Evolutionary conservation across 2,113 vertebrate species (phyloP), one percentile per base, ranked within the genome.

Genomic region (Periophthalmus modestus): DNA sequence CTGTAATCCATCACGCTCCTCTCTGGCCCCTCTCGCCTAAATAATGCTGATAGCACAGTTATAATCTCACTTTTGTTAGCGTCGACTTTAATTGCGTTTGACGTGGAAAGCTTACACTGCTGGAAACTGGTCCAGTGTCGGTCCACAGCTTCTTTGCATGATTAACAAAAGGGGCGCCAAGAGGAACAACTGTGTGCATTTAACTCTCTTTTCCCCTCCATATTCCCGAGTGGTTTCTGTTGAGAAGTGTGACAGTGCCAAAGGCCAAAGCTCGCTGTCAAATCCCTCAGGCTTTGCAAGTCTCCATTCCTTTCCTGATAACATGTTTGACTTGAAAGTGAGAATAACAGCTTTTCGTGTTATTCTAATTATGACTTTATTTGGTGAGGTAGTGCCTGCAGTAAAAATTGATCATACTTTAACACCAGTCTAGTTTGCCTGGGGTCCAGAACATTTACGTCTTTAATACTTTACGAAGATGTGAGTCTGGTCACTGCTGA

Each of bases 161-260:
- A 84, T 82, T 73, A 78, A 73, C 72, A 50, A 75, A 69, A 71
- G 46, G 57, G 62, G 62, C 81, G 75, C 71, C 76, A 71, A 72
- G 63, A 68, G 65, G 69, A 75, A 68, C 58, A 75, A 73, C 24
- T 43, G 55, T 69, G 58, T 75, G 62, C 66, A 36, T 34, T 84
- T 80, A 67, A 67, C 28, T 72, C 19, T 62, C 76, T n/a, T 24
- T 52, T 77, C 39, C 76, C 52, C 66, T 48, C 77, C 57, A 39
- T 70, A 34, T 77, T 76, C 74, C 43, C 68, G 4, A 39, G 62
- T 43, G 62, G 82, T 77, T 81, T 78, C 81, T 77, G 34, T 39
- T 79, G 9, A 69, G 23, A 65, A 15, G 52, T 55, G 66, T 68
- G 66, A 68, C 58, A 52, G 36, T 76, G 75, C 82, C 77, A 80